Conservation (phyloP, 2,888 invertebrate species). For the Selenia dentaria region DNA sequence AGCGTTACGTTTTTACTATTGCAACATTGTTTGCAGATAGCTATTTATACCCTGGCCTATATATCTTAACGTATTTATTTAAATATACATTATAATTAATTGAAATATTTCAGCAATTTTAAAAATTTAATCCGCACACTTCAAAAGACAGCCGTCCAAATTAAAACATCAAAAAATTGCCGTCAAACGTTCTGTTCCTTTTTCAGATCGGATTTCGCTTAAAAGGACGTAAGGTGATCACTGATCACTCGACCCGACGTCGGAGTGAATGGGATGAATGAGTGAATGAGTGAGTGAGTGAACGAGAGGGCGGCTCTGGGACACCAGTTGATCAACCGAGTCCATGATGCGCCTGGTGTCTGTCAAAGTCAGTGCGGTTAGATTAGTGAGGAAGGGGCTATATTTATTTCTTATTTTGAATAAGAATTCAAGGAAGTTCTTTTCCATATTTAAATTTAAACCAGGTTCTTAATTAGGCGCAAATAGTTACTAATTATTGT, state of each 20-base stretch:
- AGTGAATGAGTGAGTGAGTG: slow-evolving; percentile 61
- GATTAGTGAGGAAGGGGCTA: slow-evolving; percentile 52
- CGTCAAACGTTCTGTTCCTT: slow-evolving; percentile 42
- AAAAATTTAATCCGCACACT: slow-evolving; percentile 1
- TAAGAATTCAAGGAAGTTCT: too few relatives aligned
- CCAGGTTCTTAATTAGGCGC: too few relatives aligned
- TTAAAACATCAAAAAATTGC: slow-evolving; percentile 30
- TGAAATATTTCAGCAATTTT: too few relatives aligned
- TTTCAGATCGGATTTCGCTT: slow-evolving; percentile 52
- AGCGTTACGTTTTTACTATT: too few relatives aligned
- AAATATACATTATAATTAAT: too few relatives aligned
- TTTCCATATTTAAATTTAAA: too few relatives aligned
- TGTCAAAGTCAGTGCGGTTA: slow-evolving; percentile 64
- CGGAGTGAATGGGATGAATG: slow-evolving; percentile 57
- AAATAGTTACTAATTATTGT: too few relatives aligned
- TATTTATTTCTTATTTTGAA: slow-evolving; percentile 11
- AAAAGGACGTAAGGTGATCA: slow-evolving; percentile 69
- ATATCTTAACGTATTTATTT: too few relatives aligned
- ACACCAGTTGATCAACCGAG: slow-evolving; percentile 79
- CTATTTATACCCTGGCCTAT: too few relatives aligned
- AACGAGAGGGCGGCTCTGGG: slow-evolving; percentile 61
- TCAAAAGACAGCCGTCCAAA: slow-evolving; percentile 23
- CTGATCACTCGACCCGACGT: slow-evolving; percentile 77
- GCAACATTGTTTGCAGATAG: too few relatives aligned
- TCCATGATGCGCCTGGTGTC: slow-evolving; percentile 69